Evolutionary conservation across 2,113 vertebrate genomes (phyloP), one percentile per base, ranked within the genome.

Genomic region (Mesembrinibis cayennensis): DNA sequence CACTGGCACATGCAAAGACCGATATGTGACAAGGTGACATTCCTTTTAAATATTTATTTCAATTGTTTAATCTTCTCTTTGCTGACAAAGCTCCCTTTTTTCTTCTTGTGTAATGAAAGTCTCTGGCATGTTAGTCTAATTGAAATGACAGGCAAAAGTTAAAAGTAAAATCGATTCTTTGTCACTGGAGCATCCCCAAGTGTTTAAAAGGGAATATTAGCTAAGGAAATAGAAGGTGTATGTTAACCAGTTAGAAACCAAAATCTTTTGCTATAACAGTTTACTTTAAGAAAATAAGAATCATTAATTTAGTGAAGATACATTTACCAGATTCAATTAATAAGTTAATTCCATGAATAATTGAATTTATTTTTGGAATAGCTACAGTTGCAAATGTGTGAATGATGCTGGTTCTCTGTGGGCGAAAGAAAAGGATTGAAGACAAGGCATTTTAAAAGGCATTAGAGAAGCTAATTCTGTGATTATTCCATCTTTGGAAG

Each of bases 111-210:
- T 79, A 96, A 94, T 91, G 72, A 85, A 96, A 95, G 49, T 91
- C 72, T 94, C 81, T 95, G 90, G 62, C 63, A 95, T 94, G 74
- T 89, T 94, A 87, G 53, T 62, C 58, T 95, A 96, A 89, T 94
- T 94, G 77, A 89, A 96, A 95, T 91, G 90, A 95, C 93, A 93
- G 40, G 84, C 56, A 91, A 92, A 97, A 92, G 59, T 91, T 95
- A 66, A 72, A 95, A 94, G 92, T 66, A 77, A 95, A 97, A 96
- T 96, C 20, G 4, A 91, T 96, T 95, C n/a, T 83, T 94, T 94
- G 73, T 87, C 90, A 89, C 73, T 84, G 78, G 62, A 96, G 38
- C 80, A 91, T 92, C 66, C 85, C 73, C 72, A 80, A 63, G 56
- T 81, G 49, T 94, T 96, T 93, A 89, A 72, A 69, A 65, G 22